Base-by-base conservation (phyloP, 2,797 vertebrate genomes). In the Lindbergichthys nudifrons region DNA sequence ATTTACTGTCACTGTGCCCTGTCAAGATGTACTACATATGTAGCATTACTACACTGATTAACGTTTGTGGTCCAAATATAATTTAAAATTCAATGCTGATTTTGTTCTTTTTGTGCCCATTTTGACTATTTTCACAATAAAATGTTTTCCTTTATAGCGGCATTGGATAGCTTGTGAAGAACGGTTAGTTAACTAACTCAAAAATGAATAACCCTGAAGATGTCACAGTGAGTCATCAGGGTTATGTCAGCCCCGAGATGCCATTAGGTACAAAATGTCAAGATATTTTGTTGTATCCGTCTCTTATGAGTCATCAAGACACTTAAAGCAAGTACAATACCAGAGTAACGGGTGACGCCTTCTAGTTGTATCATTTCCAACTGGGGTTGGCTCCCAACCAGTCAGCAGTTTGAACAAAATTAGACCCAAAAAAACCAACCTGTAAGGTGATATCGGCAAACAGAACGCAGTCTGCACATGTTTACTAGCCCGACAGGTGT, bases 181-280 rank as follows among this genome's bases (percentile, higher is more conserved):
- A 2, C 13, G n/a, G 8, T 43, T 56, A 11, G 8, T 65, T 23
- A 30, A 15, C 26, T 0, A 58, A 32, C 30, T 48, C 11, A 39
- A n/a, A 54, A 30, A 36, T 36, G 8, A 59, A 23, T 16, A 8
- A 21, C 48, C 14, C 36, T 19, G 6, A 61, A 52, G 47, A 68
- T 23, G 21, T 73, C 58, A 62, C 5, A 9, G 16, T 74, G 59
- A 80, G 47, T 57, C 57, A 57, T 32, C 23, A n/a, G 10, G 12
- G 14, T 52, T 18, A 46, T 30, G 16, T 70, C 36, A 51, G 42
- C 41, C n/a, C 13, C 19, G 11, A 30, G 47, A 73, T 13, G 21
- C 7, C 14, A 41, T 10, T 2, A 58, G 16, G 23, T n/a, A 42
- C 58, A 48, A 21, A 42, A 65, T 30, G 19, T 18, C 19, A 54